Evolutionary conservation across 1,140 invertebrate genomes (phyloP), one percentile per base, ranked within the genome.

Genomic region (Zeugodacus cucurbitae): DNA sequence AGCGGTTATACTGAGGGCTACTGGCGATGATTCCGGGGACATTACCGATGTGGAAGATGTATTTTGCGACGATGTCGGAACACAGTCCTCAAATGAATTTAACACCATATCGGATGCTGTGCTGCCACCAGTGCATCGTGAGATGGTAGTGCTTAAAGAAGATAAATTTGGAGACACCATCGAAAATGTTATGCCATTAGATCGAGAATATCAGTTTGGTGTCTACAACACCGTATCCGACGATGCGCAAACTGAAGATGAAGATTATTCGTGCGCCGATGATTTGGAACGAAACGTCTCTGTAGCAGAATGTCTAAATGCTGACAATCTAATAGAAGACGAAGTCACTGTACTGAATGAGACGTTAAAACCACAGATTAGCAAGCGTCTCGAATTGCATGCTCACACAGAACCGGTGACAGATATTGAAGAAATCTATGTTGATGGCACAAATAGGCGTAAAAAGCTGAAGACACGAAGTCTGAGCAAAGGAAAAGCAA

Each of bases 381-480:
- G 74, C 59, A 93, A 92, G 87, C 89, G 91, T 3, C 85, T 90
- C 3, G 92, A 93, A 26, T 90, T 93, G 5, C 90, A 89, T 0
- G 89, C 89, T 0, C 92, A 91, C 88, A 90, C 90, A 4, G 93
- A 94, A 87, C 92, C 93, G 1, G 87, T 94, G 0, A 95, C 94
- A 26, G 94, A 95, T 89, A 94, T 94, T 1, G 94, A 95, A 90
- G 94, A 95, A 85, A 90, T 95, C 48, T 91, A 93, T 87, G 88
- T 94, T 32, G 90, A 91, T 14, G 91, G 90, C 11, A 92, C 91
- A 6, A 92, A 92, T 85, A 89, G 91, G 4, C 91, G 92, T 74
- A 93, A 93, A 88, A 93, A 93, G 89, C 41, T 93, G 5, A 93
- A 93, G 89, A 90, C 91, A 17, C 90, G 92, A 59, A 90, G 89